Base-by-base conservation (phyloP, 2,888 invertebrate species). In the Esperia sulphurella region DNA sequence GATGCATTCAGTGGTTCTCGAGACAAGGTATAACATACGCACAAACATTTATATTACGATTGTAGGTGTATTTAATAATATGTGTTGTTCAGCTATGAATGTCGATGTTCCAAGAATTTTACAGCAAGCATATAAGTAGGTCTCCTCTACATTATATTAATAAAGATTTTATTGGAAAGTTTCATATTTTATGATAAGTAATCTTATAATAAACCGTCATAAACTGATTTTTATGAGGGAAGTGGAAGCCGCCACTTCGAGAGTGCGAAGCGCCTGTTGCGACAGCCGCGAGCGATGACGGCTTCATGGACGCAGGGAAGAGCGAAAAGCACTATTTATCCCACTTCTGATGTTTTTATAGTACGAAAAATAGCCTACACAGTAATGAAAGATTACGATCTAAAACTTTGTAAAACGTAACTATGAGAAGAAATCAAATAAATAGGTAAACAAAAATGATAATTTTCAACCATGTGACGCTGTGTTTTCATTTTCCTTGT, bases 181-280 rank as follows among this genome's bases (percentile, higher is more conserved):
- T 46, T 45, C 47, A 45, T 51, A 51, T 51, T 50, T 51, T 47
- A 50, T 43, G 30, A 38, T 41, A 44, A 38, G 41, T 41, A 53
- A 54, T 61, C 57, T 49, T 54, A 52, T 56, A 57, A 56, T 57
- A 52, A 57, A 58, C 41, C 52, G 48, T 33, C 61, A 67, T 79
- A 75, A 76, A 70, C 52, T 48, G 47, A 57, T 71, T 77, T 83
- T 84, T 80, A 84, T 67, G 71, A 75, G 71, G 70, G 69, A 78
- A 77, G 65, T 70, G 69, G 63, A 57, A 61, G 61, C 53, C 57
- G 21, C 21, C 21, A 21, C 21, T 2, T 5, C 21, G 21, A 61
- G 50, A 53, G 49, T 55, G 67, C 54, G 51, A 57, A 55, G 56
- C 55, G 47, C 51, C 52, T 46, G 43, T 53, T 46, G 41, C 48